Evolutionary conservation across 2,797 vertebrate genomes (phyloP).

Genomic region (Anguilla anguilla): DNA sequence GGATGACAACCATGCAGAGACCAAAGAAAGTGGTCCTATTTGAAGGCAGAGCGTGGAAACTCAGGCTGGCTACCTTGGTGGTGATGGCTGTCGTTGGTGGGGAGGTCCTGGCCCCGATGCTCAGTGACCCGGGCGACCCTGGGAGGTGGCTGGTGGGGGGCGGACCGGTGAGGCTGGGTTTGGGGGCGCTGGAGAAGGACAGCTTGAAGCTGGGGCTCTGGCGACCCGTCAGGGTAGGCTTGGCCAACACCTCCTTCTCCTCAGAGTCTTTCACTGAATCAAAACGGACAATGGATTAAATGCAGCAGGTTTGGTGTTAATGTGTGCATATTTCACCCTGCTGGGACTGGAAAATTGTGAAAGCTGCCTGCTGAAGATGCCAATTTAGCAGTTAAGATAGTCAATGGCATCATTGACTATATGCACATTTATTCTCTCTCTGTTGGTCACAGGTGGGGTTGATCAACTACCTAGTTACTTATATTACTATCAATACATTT

Average conservation of each 20-base stretch:
- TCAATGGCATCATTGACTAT: background rate
- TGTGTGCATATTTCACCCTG: background rate
- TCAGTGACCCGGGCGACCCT: constrained; percentile 71
- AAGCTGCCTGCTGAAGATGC: background rate
- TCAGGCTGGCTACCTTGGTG: constrained; percentile 83
- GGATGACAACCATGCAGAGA: background rate
- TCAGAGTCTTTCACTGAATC: constrained; percentile 91
- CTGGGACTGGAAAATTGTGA: background rate
- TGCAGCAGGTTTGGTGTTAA: background rate
- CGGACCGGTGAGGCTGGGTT: constrained; percentile 90
- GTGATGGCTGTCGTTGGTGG: constrained; percentile 90
- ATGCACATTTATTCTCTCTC: background rate
- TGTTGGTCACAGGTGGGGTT: background rate
- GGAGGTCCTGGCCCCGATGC: constrained; percentile 88
- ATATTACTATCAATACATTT: background rate
- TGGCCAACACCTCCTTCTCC: constrained; percentile 94
- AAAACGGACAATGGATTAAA: background rate
- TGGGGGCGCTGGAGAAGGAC: constrained; percentile 92
- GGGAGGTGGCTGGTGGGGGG: constrained; percentile 81
- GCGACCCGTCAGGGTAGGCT: constrained; percentile 63
- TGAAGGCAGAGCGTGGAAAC: too few species aligned
- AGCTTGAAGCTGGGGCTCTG: constrained; percentile 65
- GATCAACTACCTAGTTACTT: background rate
- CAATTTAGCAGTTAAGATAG: background rate
- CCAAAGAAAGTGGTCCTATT: background rate